Base-by-base conservation (phyloP, 2,113 vertebrate species). In the Bombycilla garrulus region DNA sequence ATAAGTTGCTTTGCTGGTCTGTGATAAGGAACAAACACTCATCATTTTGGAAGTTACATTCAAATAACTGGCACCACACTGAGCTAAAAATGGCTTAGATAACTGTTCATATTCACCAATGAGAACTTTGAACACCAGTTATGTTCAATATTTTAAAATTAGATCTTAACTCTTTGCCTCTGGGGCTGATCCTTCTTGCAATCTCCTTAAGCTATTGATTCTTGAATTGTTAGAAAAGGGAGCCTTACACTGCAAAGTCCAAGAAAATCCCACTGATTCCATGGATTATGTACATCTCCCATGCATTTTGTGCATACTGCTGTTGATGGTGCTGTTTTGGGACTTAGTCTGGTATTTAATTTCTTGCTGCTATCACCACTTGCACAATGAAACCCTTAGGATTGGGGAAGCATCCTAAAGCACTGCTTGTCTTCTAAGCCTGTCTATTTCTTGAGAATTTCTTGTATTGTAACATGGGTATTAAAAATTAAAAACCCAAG, bases 401-500 rank as follows among this genome's bases (percentile, higher is more conserved):
- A 74, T 0, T 20, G 22, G 19, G 23, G 17, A 67, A 76, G 7
- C 25, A 38, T 21, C 28, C n/a, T 28, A 42, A 57, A 70, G 72
- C 0, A 1, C 7, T 33, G 45, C 15, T 69, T 48, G 20, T 19
- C 44, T 79, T 62, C 56, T 1, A 0, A 81, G 33, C 5, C 28
- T 40, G 17, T 35, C 25, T 5, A 5, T 65, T 94, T 64, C 51
- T 81, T 53, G 36, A 11, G 26, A 31, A 65, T 82, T 73, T 54
- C 2, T 2, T 36, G 28, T 12, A 36, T 21, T 38, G 11, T 23
- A 71, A 40, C 47, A 50, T 3, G 1, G 0, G 0, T 31, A 33
- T 18, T 48, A 54, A 47, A 81, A 44, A 29, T 9, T 3, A 24
- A 44, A 70, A 81, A 15, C 13, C 10, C 48, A 65, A 50, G 50